Evolutionary conservation across 2,797 vertebrate species (phyloP).

Genomic region (Acanthurus tractus): DNA sequence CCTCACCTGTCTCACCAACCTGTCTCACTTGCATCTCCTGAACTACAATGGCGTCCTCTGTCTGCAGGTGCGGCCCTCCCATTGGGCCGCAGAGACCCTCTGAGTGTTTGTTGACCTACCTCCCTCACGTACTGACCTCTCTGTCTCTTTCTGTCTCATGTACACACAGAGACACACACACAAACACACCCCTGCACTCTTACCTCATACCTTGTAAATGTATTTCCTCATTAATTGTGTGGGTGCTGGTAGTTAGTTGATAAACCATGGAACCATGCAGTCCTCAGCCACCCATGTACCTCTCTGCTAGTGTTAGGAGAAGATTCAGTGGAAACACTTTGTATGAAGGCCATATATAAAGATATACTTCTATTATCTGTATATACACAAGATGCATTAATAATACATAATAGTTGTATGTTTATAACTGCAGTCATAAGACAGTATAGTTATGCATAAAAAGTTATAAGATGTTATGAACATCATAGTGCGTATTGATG

Average conservation of each 20-base stretch:
- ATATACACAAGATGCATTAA: neutral
- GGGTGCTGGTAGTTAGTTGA: constrained; percentile 6
- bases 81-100: constrained; percentile 23
- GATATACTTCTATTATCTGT: neutral
- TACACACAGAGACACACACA: constrained; percentile 40
- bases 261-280: constrained; percentile 24
- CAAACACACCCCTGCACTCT: constrained; percentile 43
- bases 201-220: constrained; percentile 65
- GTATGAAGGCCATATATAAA: constrained; percentile 17
- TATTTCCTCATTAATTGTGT: constrained; percentile 39
- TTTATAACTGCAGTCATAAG: neutral
- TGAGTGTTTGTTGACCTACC: constrained; percentile 66
- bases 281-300: constrained; percentile 13
- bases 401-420: neutral
- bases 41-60: constrained; percentile 1
- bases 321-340: constrained; percentile 25
- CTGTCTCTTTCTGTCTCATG: constrained; percentile 21
- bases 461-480: constrained; percentile 1
- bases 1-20: neutral
- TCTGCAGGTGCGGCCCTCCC: constrained; percentile 20
- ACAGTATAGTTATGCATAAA: neutral
- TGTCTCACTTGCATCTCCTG: neutral
- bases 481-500: neutral
- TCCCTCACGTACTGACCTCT: constrained; percentile 60
- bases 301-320: constrained; percentile 17